Conservation (phyloP, 2,888 invertebrate species). For the Meteorus colon region DNA sequence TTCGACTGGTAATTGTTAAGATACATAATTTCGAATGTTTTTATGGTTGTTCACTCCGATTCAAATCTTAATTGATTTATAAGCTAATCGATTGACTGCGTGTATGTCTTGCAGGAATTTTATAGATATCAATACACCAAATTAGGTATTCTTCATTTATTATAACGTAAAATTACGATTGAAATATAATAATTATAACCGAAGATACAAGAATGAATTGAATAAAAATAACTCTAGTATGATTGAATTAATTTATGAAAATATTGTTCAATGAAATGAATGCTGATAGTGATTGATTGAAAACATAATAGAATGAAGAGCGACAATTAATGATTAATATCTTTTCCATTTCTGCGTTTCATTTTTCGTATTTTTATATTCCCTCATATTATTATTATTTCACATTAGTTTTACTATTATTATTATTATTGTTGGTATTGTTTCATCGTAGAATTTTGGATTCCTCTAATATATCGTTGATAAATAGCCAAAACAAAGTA, state of each 20-base stretch:
- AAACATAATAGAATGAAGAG: neutral
- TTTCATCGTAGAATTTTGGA: neutral
- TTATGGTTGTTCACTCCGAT: neutral
- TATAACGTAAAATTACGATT: neutral
- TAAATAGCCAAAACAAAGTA: neutral
- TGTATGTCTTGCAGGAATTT: neutral
- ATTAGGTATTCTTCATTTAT: neutral
- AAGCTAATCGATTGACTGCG: neutral
- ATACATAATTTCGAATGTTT: neutral
- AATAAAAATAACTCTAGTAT: neutral
- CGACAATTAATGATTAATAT: neutral
- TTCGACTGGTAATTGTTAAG: neutral
- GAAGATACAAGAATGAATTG: neutral
- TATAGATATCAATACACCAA: neutral
- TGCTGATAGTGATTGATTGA: neutral
- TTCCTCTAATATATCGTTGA: no score
- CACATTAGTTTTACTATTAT: neutral
- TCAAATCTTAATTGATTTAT: neutral
- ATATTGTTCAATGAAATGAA: neutral
- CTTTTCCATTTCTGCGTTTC: neutral
- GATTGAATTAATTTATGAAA: neutral
- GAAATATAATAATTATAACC: neutral
- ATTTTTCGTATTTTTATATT: neutral
- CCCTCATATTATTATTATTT: no score
- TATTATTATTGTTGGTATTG: neutral